Percentiles rank a stretch among this genome's conserved stretches.
phyloP scores from a whole-genome alignment of 2,113 vertebrate genomes.

The Glareola pratincola region DNA sequence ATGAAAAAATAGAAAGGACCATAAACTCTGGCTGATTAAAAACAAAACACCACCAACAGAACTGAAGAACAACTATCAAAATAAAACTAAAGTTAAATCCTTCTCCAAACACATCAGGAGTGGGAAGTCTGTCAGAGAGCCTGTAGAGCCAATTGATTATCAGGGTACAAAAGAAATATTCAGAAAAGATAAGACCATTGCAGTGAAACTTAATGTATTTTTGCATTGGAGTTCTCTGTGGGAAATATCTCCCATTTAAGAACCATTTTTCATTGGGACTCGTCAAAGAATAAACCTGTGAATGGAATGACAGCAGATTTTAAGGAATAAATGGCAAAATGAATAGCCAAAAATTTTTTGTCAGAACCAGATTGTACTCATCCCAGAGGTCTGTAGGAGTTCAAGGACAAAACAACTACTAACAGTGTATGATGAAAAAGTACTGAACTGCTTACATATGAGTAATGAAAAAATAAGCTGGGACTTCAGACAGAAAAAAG shows the following conservation, averaged over 20 bases:
- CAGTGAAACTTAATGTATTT: background rate
- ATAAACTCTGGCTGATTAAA: background rate
- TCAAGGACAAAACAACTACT: background rate
- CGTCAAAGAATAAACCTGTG: background rate
- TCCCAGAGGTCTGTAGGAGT: background rate
- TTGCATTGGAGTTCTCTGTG: background rate
- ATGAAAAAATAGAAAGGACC: background rate
- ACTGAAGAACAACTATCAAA: background rate
- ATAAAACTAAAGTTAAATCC: background rate
- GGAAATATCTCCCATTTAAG: background rate
- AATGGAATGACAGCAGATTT: background rate
- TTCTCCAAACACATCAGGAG: background rate
- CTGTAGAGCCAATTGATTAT: background rate
- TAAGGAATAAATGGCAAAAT: background rate
- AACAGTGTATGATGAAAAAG: background rate
- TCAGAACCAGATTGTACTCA: background rate
- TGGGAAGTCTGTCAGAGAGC: background rate
- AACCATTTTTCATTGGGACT: accelerated
- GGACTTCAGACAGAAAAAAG: background rate
- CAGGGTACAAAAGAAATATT: background rate
- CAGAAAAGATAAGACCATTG: background rate
- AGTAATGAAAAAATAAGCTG: background rate
- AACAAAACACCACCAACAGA: background rate
- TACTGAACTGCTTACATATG: background rate
- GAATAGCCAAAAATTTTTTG: background rate